A percentile compares a stretch with the other conserved stretches of the same genome.
Evolutionary conservation across 1,140 invertebrate species (phyloP).

Genomic region (Bombus picipes): DNA sequence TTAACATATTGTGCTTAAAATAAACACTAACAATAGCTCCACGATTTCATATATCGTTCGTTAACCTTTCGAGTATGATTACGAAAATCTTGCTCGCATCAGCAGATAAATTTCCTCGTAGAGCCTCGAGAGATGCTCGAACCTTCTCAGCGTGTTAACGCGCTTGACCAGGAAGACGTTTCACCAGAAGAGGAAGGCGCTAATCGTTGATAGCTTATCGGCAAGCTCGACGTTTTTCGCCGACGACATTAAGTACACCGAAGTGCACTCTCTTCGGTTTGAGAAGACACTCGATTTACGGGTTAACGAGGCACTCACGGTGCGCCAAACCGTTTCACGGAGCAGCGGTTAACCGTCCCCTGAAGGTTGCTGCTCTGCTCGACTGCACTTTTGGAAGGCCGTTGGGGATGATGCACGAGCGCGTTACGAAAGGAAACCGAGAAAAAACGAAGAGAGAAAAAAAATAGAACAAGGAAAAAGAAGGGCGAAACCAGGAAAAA

Average conservation of each 20-base stretch:
- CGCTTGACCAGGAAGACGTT: constrained; percentile 10
- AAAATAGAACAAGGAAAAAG: background rate
- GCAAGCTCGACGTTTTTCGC: constrained; percentile 43
- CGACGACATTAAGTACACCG: constrained; percentile 52
- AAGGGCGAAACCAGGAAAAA: background rate
- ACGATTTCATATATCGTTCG: background rate
- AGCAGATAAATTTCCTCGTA: background rate
- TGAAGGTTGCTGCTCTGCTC: constrained; percentile 23
- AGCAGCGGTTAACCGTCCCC: constrained; percentile 52
- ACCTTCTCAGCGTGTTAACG: background rate
- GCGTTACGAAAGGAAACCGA: too few relatives aligned
- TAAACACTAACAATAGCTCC: too few relatives aligned
- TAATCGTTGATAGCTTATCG: constrained; percentile 53
- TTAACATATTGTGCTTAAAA: too few relatives aligned
- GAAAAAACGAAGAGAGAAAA: too few relatives aligned
- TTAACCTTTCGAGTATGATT: background rate
- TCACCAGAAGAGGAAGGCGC: background rate
- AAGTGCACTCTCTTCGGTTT: constrained; percentile 48
- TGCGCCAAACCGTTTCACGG: constrained; percentile 48
- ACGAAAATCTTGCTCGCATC: background rate
- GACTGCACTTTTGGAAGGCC: constrained; percentile 40
- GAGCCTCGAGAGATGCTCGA: background rate
- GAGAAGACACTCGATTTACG: constrained; percentile 57
- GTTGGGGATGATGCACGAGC: constrained; percentile 44
- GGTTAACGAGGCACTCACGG: constrained; percentile 53